A percentile compares a stretch with the other conserved stretches of the same genome.
Evolutionary conservation across 2,113 vertebrate genomes (phyloP).

Genomic region (Osmerus mordax): DNA sequence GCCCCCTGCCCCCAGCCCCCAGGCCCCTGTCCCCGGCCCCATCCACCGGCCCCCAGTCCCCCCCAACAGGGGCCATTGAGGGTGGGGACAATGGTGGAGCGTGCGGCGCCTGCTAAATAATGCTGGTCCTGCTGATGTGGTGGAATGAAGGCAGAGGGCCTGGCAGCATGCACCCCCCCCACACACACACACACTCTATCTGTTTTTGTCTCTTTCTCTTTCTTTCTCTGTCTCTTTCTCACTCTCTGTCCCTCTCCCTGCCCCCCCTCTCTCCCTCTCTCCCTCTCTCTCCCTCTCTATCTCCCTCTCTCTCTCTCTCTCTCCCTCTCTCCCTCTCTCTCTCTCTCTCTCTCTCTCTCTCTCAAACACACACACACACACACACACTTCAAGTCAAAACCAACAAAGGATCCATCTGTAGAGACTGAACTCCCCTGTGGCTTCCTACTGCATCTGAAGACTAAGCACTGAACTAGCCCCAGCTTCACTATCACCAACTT

Average conservation of each 20-base stretch:
- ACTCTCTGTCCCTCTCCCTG: not conserved
- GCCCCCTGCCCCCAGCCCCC: not conserved
- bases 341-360: not conserved
- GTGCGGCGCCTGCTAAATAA: slow-evolving; percentile 15
- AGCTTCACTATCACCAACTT: no score
- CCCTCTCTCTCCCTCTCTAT: slow-evolving; percentile 1
- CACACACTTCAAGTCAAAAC: not conserved
- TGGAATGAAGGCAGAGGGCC: slow-evolving; percentile 16
- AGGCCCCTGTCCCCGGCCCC: not conserved
- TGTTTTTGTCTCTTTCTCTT: not conserved
- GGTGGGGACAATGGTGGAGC: slow-evolving; percentile 7
- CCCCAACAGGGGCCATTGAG: slow-evolving; percentile 1
- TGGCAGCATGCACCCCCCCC: not conserved
- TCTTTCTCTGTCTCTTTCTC: not conserved
- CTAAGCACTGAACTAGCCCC: no score
- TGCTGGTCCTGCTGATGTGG: slow-evolving; percentile 17
- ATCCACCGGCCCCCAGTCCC: not conserved
- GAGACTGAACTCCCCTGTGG: no score
- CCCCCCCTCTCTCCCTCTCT: not conserved
- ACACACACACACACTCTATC: not conserved
- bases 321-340: not conserved
- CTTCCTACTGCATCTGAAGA: no score
- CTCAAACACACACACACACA: not conserved
- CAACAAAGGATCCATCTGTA: no score
- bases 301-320: not conserved